Evolutionary conservation across 2,888 invertebrate genomes (phyloP), one percentile per base, ranked within the genome.

Genomic region (Hyalella azteca): DNA sequence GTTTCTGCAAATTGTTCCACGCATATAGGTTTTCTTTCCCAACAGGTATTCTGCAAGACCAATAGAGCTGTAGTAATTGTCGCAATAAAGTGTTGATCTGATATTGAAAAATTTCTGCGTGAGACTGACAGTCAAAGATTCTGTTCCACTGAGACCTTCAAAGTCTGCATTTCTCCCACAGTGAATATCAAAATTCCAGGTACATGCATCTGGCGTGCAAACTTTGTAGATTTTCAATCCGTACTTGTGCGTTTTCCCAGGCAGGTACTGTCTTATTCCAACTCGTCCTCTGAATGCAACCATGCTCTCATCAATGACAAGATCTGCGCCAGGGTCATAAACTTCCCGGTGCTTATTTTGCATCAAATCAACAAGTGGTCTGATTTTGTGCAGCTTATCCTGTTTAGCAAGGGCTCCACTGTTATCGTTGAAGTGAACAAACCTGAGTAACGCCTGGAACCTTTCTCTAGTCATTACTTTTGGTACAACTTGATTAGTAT

Each of bases 401-500:
- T 26, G 54, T 41, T 40, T n/a, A 41, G 26, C 22, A 41, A 36
- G 59, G 15, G 76, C 41, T 32, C 22, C 76, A 59, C 76, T n/a
- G 41, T 79, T 79, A 29, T 79, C 75, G 2, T 22, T 76, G 45
- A 79, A 79, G 39, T 81, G 75, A 19, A 81, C 29, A 32, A 78
- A 73, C 45, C 45, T 73, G 4, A 32, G 54, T 3, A 81, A 50
- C 66, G 78, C 19, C 22, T 73, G 36, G 78, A 81, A 73, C 26
- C 59, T 78, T 50, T 77, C 54, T 36, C 73, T 36, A 36, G 81
- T 59, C 81, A 81, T 78, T 22, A 73, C 36, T 50, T 81, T 73
- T 49, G 81, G 73, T 73, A 73, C 81, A 81, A 81, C 78, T 13
- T 50, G 75, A 78, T 81, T 75, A 50, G 40, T 78, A 81, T 78